Evolutionary conservation across 2,797 vertebrate genomes (phyloP).

Genomic region (Denticeps clupeoides): DNA sequence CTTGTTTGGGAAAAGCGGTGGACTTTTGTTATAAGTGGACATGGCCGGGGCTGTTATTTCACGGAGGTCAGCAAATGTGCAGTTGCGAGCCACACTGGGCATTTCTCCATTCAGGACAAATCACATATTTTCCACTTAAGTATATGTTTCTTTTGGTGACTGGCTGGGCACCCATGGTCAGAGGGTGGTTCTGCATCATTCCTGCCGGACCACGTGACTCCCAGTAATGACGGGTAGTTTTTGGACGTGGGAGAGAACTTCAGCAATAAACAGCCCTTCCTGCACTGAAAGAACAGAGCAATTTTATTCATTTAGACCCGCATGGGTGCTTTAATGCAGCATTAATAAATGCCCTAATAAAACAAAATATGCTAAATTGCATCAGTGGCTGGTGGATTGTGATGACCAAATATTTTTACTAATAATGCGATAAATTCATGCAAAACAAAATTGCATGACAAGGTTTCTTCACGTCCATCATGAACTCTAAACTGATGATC

Average conservation of each 20-base stretch:
- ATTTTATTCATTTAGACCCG: not conserved
- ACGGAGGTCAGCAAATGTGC: conserved; percentile 55
- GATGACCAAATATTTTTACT: too few species aligned
- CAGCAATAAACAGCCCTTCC: conserved; percentile 12
- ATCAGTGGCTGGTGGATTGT: too few species aligned
- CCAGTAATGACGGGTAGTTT: conserved; percentile 49
- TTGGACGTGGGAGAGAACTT: conserved; percentile 41
- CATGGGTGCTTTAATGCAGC: not conserved
- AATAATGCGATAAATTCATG: too few species aligned
- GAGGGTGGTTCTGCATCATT: conserved; percentile 55
- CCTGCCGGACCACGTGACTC: conserved; percentile 52
- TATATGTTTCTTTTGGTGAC: conserved; percentile 46
- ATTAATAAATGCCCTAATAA: too few species aligned
- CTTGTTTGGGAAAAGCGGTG: conserved; percentile 51
- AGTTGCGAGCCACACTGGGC: conserved; percentile 49
- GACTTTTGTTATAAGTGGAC: conserved; percentile 56
- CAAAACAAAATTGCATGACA: too few species aligned
- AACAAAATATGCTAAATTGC: too few species aligned
- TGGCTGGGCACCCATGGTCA: conserved; percentile 46
- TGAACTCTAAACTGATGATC: too few species aligned
- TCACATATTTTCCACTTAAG: conserved; percentile 55
- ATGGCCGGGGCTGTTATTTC: conserved; percentile 64
- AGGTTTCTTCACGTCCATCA: too few species aligned
- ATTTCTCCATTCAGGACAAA: conserved; percentile 48
- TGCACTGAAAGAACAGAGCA: not conserved